Evolutionary conservation across 2,888 invertebrate genomes (phyloP), one percentile per base, ranked within the genome.

Genomic region (Hyposoter dolosus): DNA sequence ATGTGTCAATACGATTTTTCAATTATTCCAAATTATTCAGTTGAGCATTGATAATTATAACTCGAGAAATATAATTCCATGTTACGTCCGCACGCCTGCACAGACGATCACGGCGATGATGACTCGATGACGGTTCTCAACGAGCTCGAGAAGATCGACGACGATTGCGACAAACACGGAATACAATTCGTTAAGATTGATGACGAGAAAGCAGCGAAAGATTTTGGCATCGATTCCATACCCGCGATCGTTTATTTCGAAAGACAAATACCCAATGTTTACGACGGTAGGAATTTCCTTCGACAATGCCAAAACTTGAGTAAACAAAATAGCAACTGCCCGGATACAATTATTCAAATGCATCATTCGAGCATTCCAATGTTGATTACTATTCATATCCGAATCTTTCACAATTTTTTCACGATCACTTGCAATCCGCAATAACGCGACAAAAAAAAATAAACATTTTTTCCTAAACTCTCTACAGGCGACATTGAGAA

Each of bases 171-270:
- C 94, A 97, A 97, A 90, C 97, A 98, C 92, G 98, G 98, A 84
- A 98, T 98, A 90, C 98, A 98, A 93, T 98, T 98, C 94, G 98
- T 98, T 63, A 98, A 98, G 95, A 98, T 98, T 89, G 98, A 98
- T 92, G 98, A 98, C 93, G 95, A 96, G 60, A 96, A 96, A 89
- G 97, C 98, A n/a, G 97, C 98, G 76, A 96, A 96, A 88, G 97
- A 98, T 87, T 98, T 97, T 94, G 98, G 98, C 88, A 97, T 98
- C 90, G 98, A 98, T 91, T 95, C 96, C 75, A 90, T 95, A 78
- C 98, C 98, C 32, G 96, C 98, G 69, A 97, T 98, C 90, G 98
- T 98, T 88, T 98, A 98, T 95, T 98, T 98, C 94, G 98, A 98
- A 94, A 98, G 98, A 93, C 97, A 98, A 94, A 97, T 98, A 92